Evolutionary conservation across 2,113 vertebrate species (phyloP).

Genomic region (Nothobranchius kuhntae): DNA sequence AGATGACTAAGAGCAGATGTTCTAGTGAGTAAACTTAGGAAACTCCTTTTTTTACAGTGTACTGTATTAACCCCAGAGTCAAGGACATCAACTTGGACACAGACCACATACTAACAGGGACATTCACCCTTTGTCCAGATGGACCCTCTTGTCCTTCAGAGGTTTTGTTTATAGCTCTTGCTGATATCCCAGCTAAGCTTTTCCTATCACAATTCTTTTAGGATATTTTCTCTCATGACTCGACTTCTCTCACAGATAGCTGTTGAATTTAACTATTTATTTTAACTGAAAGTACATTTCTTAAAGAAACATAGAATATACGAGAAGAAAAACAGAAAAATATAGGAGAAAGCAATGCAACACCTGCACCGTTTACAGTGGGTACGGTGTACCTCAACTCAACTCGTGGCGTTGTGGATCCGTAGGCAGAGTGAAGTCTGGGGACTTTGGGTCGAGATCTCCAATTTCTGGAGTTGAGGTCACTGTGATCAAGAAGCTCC

Average conservation of each 20-base stretch:
- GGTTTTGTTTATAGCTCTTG: slow-evolving; percentile 55
- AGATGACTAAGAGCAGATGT: not conserved
- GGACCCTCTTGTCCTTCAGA: slow-evolving; percentile 45
- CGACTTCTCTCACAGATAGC: slow-evolving; percentile 15
- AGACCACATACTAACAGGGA: slow-evolving; percentile 65
- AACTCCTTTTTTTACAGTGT: slow-evolving; percentile 23
- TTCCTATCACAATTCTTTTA: slow-evolving; percentile 41
- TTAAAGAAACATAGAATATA: not conserved
- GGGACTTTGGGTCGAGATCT: too few relatives aligned
- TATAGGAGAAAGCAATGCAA: too few relatives aligned
- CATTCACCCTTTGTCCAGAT: slow-evolving; percentile 66
- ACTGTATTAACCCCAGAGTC: slow-evolving; percentile 40
- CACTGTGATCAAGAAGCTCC: too few relatives aligned
- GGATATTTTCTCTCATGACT: slow-evolving; percentile 41
- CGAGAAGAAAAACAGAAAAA: not conserved
- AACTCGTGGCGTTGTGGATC: too few relatives aligned
- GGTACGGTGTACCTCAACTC: too few relatives aligned
- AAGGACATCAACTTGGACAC: slow-evolving; percentile 59
- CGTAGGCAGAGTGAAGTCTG: too few relatives aligned
- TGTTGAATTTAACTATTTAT: slow-evolving; percentile 20
- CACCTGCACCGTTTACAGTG: too few relatives aligned
- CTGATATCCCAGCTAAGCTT: slow-evolving; percentile 47
- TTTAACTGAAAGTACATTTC: not conserved
- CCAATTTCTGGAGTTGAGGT: too few relatives aligned
- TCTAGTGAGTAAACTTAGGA: slow-evolving; percentile 13